Evolutionary conservation across 2,113 vertebrate species (phyloP).

Genomic region (Cyanocitta stelleri): DNA sequence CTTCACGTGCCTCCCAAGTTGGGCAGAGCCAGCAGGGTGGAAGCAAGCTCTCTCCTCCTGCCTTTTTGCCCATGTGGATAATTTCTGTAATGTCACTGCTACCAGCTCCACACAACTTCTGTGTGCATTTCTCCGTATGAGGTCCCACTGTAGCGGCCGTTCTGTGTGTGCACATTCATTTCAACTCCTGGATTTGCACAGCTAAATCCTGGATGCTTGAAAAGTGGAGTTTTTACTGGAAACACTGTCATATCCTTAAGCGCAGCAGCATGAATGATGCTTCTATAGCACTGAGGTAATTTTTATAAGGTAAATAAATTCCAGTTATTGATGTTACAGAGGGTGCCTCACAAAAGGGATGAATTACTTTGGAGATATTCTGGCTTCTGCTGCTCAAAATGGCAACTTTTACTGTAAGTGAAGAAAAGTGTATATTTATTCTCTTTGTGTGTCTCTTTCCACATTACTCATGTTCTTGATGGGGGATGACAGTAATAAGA

Average conservation of each 20-base stretch:
- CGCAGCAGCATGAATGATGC: not conserved
- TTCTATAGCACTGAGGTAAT: conserved; percentile 20
- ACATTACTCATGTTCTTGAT: conserved; percentile 26
- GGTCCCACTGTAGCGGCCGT: rapidly evolving
- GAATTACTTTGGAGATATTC: not conserved
- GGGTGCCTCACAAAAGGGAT: not conserved
- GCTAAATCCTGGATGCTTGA: conserved; percentile 15
- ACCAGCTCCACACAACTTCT: not conserved
- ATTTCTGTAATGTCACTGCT: not conserved
- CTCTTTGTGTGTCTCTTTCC: not conserved
- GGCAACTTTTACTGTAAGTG: not conserved
- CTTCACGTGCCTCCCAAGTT: rapidly evolving
- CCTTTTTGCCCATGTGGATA: not conserved
- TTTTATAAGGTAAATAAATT: conserved; percentile 50
- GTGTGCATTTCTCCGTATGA: not conserved
- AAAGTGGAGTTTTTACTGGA: conserved; percentile 40
- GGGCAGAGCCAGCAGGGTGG: not conserved
- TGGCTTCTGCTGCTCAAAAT: not conserved
- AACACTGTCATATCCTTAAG: conserved; percentile 1
- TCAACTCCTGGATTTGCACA: not conserved
- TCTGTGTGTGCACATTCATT: not conserved
- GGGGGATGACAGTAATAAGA: not conserved
- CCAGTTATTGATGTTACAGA: not conserved
- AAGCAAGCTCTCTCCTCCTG: not conserved
- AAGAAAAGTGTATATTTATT: not conserved